Conservation (phyloP, 2,888 invertebrate species). For the Tipula unca region DNA sequence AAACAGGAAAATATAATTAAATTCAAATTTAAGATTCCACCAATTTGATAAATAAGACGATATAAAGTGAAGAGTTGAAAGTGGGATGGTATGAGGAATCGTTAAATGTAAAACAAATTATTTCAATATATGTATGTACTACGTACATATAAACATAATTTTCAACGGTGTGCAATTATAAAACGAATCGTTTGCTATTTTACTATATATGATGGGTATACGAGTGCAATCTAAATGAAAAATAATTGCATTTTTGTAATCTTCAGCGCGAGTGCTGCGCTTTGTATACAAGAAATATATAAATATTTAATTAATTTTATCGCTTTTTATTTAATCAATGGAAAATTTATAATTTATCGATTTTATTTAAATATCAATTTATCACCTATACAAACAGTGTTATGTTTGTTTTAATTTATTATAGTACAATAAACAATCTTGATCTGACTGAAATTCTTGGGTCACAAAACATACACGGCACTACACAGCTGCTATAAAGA, state of each 20-base stretch:
- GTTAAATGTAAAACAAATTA: not conserved
- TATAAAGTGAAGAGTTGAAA: not conserved
- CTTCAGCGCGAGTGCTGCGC: not conserved
- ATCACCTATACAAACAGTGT: not conserved
- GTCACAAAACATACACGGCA: too few species aligned
- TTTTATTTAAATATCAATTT: not conserved
- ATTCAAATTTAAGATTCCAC: not conserved
- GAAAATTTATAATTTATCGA: not conserved
- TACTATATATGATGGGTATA: not conserved
- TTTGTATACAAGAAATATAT: not conserved
- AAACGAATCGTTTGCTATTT: not conserved
- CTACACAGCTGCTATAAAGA: too few species aligned
- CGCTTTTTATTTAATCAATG: not conserved
- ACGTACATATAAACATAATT: not conserved
- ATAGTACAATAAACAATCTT: too few species aligned
- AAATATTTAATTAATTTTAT: not conserved
- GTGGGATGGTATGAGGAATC: not conserved
- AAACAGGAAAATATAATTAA: not conserved
- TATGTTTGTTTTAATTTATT: too few species aligned
- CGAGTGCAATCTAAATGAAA: not conserved
- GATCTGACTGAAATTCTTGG: too few species aligned
- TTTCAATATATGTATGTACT: not conserved
- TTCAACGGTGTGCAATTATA: not conserved
- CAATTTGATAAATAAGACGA: not conserved
- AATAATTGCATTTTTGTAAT: not conserved